Evolutionary conservation across 2,888 invertebrate species (phyloP), one percentile per base, ranked within the genome.

Genomic region (Venustoraphidia nigricollis): DNA sequence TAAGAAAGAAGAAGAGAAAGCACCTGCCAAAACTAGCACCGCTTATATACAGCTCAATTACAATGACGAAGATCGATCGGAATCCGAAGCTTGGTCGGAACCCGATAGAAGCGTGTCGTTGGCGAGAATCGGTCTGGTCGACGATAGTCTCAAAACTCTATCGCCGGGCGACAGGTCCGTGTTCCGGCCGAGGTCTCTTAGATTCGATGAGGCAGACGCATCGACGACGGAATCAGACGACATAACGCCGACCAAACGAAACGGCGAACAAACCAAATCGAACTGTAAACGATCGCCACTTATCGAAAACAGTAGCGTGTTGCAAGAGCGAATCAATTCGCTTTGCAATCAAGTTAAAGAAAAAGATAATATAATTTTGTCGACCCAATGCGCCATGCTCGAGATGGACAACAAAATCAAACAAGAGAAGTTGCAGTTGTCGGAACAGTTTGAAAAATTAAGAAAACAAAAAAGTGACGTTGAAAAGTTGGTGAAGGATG

Each of bases 61-160:
- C 46, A 59, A 57, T 37, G 36, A 45, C 10, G 63, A 62, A 10
- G 59, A 58, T 47, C 68, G 68, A 8, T 75, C 80, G 2, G 90
- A 90, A 60, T 87, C 88, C 0, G 90, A 91, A 61, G 80, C 84
- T 36, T 90, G 89, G 81, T 89, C 89, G 0, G 90, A 90, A 60
- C 89, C 90, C 0, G 90, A 90, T 60, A 73, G 87, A 42, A 79
- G 77, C 51, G 87, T 90, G 2, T 89, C 89, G 0, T 66, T 81
- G 51, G 87, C 84, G 0, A 75, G 90, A 52, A 88, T 90, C 27
- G 89, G 89, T 1, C 59, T 81, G 3, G 72, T 71, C 63, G 72
- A 39, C 64, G 69, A 41, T 68, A 71, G 38, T 62, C 69, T 44
- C 58, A 71, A 46, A 69, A 68, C 3, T 57, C 71, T 58, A 66